A percentile compares a stretch with the other conserved stretches of the same genome.
phyloP scores from a whole-genome alignment of 2,113 vertebrate species.

The Columba janthina region DNA sequence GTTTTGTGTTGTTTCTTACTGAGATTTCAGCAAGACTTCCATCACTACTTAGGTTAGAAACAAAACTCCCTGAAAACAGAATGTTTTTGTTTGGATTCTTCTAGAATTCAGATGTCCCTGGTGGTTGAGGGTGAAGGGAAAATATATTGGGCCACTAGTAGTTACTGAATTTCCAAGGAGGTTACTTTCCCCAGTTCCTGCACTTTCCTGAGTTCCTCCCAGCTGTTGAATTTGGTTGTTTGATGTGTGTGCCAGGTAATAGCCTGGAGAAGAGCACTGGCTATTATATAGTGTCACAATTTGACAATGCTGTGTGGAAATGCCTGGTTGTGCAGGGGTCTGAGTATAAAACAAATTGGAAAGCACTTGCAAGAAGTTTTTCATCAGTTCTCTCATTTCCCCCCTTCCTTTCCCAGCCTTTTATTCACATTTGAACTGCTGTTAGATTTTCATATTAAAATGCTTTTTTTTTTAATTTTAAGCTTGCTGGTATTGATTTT shows the following conservation, averaged over 20 bases:
- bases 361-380: background rate
- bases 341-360: background rate
- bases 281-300: background rate
- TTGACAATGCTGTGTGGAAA: background rate
- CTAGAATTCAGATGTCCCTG: background rate
- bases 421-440: background rate
- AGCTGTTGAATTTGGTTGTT: background rate
- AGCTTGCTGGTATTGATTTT: conserved; percentile 1
- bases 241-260: background rate
- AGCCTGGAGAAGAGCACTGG: background rate
- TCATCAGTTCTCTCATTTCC: background rate
- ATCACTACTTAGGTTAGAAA: background rate
- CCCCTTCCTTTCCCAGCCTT: background rate
- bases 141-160: background rate
- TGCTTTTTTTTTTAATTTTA: background rate
- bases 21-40: background rate
- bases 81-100: background rate
- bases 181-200: background rate
- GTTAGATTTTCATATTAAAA: background rate
- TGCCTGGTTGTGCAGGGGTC: background rate
- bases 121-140: background rate
- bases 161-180: background rate
- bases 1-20: background rate
- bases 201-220: background rate
- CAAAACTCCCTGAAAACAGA: background rate